These are phyloP conservation scores for Beris morrisii DNA, from an alignment of 2,888 invertebrate genomes.

Conservation along the genomic window DNA sequence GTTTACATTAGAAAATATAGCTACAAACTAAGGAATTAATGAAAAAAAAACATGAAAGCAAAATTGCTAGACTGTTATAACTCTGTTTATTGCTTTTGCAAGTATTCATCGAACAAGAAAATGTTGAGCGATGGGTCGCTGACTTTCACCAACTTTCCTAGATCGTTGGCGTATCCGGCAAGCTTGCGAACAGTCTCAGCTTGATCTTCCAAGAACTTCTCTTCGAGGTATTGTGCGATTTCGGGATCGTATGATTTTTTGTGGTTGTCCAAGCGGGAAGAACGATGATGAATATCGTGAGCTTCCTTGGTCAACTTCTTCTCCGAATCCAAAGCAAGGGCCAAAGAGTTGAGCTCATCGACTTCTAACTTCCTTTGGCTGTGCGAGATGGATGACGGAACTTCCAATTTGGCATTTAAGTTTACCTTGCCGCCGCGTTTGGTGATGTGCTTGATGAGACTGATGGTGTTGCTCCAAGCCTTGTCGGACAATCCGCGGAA, in stretches of 20 bases:
- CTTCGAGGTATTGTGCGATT: constrained; percentile 74
- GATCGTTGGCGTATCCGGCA: constrained; percentile 73
- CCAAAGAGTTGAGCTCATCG: constrained; percentile 71
- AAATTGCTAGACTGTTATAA: no score
- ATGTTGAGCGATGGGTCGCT: constrained; percentile 67
- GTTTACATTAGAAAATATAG: no score
- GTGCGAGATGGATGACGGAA: constrained; percentile 41
- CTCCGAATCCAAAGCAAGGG: constrained; percentile 73
- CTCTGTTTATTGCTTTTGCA: constrained; percentile 51
- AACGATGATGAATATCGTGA: constrained; percentile 67
- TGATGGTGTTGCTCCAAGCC: constrained; percentile 72
- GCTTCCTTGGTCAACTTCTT: constrained; percentile 71
- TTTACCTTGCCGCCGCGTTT: constrained; percentile 69
- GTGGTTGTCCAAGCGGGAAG: constrained; percentile 54
- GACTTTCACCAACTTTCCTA: constrained; percentile 65
- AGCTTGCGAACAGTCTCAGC: constrained; percentile 68
- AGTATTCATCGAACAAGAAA: constrained; percentile 73
- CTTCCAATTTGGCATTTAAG: constrained; percentile 54
- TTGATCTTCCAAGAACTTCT: constrained; percentile 73
- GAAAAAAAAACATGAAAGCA: no score
- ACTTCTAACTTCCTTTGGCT: constrained; percentile 47
- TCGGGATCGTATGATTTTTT: constrained; percentile 64
- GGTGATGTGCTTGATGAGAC: constrained; percentile 75
- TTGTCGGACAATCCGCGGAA: constrained; percentile 74
- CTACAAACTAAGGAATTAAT: no score